Conservation (phyloP, 2,113 vertebrate species). For the Potamarius usumacintae region DNA sequence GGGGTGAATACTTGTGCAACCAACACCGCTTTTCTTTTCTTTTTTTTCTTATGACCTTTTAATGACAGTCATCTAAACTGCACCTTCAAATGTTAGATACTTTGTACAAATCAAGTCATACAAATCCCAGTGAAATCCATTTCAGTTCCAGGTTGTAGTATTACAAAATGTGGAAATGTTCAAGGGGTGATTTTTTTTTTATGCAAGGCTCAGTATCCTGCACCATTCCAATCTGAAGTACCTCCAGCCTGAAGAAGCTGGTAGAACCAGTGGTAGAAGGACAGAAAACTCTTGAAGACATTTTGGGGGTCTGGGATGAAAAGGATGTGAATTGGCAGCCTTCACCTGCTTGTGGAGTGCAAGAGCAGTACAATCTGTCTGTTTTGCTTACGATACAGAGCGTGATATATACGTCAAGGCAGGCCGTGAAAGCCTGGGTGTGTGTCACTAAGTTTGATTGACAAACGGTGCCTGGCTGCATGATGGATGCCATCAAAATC, state of each 20-base stretch:
- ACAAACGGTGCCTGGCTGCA: background rate
- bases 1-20: background rate
- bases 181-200: background rate
- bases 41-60: background rate
- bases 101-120: background rate
- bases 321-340: slow-evolving; percentile 25
- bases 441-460: slow-evolving; percentile 15
- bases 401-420: background rate
- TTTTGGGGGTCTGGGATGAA: background rate
- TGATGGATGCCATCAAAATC: slow-evolving; percentile 55
- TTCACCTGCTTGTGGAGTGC: slow-evolving; percentile 9
- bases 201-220: background rate
- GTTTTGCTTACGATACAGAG: background rate
- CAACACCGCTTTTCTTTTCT: background rate
- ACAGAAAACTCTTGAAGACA: background rate
- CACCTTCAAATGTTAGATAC: background rate
- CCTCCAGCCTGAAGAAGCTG: background rate
- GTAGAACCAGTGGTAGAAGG: background rate
- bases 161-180: background rate
- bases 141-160: background rate
- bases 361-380: slow-evolving; percentile 4
- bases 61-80: background rate
- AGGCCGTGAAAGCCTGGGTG: background rate
- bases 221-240: background rate
- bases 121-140: background rate